Conservation (phyloP, 2,113 vertebrate species). For the Okapia johnstoni region DNA sequence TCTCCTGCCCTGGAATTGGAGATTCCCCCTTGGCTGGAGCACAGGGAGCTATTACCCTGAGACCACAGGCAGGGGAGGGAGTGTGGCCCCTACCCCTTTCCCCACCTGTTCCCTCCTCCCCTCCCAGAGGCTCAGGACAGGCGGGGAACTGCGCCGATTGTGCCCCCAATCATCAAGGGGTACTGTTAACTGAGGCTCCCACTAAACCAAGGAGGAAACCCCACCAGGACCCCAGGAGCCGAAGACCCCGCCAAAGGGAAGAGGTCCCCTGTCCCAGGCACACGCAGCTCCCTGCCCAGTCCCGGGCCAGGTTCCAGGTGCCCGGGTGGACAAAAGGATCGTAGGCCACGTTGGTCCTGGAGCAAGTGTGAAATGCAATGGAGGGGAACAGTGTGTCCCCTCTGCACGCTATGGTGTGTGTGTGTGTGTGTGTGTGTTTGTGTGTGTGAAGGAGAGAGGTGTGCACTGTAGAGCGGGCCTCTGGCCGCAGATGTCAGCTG, state of each 20-base stretch:
- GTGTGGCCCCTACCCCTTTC: neutral
- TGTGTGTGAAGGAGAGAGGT: neutral
- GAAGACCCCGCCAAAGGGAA: neutral
- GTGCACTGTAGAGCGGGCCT: neutral
- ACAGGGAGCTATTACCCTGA: neutral
- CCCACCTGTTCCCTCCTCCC: conserved; percentile 33
- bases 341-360: neutral
- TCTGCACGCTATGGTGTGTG: neutral
- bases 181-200: neutral
- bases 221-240: neutral
- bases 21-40: neutral
- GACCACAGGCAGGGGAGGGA: neutral
- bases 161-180: neutral
- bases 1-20: neutral
- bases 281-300: neutral
- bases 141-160: neutral
- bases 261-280: neutral
- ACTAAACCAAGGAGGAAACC: neutral
- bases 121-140: neutral
- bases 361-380: neutral
- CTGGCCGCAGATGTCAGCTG: neutral
- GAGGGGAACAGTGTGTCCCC: too few relatives aligned
- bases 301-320: neutral
- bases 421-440: neutral
- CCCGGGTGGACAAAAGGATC: neutral